Evolutionary conservation across 2,888 invertebrate species (phyloP), one percentile per base, ranked within the genome.

Genomic region (Notodonta ziczac): DNA sequence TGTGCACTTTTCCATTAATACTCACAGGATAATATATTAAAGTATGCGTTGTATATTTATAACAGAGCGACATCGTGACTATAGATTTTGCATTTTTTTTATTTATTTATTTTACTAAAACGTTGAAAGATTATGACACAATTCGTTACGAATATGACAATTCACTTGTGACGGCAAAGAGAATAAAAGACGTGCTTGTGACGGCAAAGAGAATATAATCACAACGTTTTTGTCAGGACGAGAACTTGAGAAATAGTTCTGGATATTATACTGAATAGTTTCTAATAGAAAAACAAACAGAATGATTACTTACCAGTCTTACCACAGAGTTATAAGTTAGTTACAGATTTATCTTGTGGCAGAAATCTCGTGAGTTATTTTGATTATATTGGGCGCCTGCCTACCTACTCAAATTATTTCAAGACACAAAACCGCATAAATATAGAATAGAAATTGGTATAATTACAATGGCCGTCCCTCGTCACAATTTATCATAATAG

Each of bases 41-140:
- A 52, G 32, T 8, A 12, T 52, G 12, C 50, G 14, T 50, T 13
- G 32, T 9, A 32, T 52, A 32, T 52, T 10, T 52, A 13, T 32
- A 10, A 24, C 52, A 46, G 58, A 40, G 57, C 56, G 55, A 60
- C 60, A 55, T 62, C 46, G 39, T 61, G 16, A 16, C 50, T 9
- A 16, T 4, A 16, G 12, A 50, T 16, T 50, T 50, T 16, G 14
- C 50, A 50, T 50, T n/a, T n/a, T n/a, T n/a, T n/a, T n/a, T n/a
- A n/a, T n/a, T n/a, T 50, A 16, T 50, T 16, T 50, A 16, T 50
- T 50, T 50, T 10, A 35, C 35, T 16, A 50, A 16, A 50, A 50
- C 16, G 50, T 48, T 48, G 16, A 9, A 46, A n/a, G 13, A n/a
- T 46, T 46, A n/a, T 46, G 5, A 13, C n/a, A 16, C 50, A 9